phyloP scores from a whole-genome alignment of 2,888 invertebrate genomes.

The Achlya flavicornis region DNA sequence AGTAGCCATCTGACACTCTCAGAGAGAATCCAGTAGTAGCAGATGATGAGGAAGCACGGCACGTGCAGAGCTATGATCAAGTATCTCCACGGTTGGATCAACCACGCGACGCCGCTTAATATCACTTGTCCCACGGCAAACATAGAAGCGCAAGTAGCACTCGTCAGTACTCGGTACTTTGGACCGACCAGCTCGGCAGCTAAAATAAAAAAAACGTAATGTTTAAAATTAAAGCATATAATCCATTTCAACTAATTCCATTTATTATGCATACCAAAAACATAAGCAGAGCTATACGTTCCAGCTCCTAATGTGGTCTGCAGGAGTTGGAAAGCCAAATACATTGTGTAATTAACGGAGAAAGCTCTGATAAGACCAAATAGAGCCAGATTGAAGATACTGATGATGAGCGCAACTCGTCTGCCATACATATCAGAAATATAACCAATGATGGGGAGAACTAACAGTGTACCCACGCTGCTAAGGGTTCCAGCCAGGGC shows the following conservation, averaged over 20 bases:
- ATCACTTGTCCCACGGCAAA: constrained; percentile 89
- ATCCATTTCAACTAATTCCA: neutral
- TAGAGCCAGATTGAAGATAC: constrained; percentile 69
- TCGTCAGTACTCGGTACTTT: constrained; percentile 87
- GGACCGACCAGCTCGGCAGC: constrained; percentile 91
- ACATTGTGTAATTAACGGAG: constrained; percentile 82
- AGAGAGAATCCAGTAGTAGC: constrained; percentile 85
- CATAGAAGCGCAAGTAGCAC: constrained; percentile 87
- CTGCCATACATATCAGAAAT: constrained; percentile 87
- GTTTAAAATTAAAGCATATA: neutral
- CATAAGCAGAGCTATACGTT: constrained; percentile 79
- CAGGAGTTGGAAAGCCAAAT: constrained; percentile 76
- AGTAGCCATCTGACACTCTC: constrained; percentile 91
- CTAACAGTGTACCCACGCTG: constrained; percentile 87
- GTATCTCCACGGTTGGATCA: constrained; percentile 87
- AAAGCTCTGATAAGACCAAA: constrained; percentile 82
- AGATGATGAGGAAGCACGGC: constrained; percentile 86
- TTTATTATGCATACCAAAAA: constrained; percentile 54
- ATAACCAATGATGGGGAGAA: constrained; percentile 87
- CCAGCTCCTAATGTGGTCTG: constrained; percentile 81
- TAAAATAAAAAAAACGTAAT: constrained; percentile 49
- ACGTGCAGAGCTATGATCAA: constrained; percentile 86
- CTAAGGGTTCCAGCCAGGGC: constrained; percentile 88
- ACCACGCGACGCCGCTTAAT: constrained; percentile 87
- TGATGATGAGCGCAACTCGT: constrained; percentile 74